These are phyloP conservation scores for Scaptomyza reducta DNA, from an alignment of 2,888 invertebrate species.

Conservation along the genomic window DNA sequence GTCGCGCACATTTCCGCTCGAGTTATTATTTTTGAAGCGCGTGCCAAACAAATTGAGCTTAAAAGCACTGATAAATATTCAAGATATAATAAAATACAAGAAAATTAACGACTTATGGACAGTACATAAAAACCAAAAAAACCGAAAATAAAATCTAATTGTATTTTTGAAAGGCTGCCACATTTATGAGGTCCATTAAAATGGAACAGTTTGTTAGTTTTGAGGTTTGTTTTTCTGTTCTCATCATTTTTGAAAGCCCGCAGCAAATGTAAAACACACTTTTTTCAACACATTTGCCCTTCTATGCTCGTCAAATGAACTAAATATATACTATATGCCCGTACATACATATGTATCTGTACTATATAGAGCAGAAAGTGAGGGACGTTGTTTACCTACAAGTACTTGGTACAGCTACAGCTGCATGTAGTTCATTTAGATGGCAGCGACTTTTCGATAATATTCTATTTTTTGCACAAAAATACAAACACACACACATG, in stretches of 20 bases:
- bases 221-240: background rate
- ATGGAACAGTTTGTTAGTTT: conserved; percentile 27
- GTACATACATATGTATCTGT: background rate
- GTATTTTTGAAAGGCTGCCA: conserved; percentile 11
- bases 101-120: conserved; percentile 14
- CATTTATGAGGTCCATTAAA: conserved; percentile 35
- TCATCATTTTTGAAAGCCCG: conserved; percentile 16
- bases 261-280: conserved; percentile 39
- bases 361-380: conserved; percentile 10
- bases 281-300: conserved; percentile 12
- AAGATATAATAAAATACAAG: background rate
- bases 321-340: background rate
- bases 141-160: background rate
- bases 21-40: conserved; percentile 42
- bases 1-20: conserved; percentile 82
- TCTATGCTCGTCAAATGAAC: conserved; percentile 12
- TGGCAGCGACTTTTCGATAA: conserved; percentile 46
- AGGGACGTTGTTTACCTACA: conserved; percentile 45
- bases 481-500: conserved; percentile 24
- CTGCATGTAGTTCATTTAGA: conserved; percentile 51
- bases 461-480: conserved; percentile 75
- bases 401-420: conserved; percentile 32
- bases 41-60: conserved; percentile 53
- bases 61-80: conserved; percentile 16
- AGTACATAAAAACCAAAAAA: conserved; percentile 3